Conservation (phyloP, 2,888 invertebrate genomes). For the Zootermopsis nevadensis region DNA sequence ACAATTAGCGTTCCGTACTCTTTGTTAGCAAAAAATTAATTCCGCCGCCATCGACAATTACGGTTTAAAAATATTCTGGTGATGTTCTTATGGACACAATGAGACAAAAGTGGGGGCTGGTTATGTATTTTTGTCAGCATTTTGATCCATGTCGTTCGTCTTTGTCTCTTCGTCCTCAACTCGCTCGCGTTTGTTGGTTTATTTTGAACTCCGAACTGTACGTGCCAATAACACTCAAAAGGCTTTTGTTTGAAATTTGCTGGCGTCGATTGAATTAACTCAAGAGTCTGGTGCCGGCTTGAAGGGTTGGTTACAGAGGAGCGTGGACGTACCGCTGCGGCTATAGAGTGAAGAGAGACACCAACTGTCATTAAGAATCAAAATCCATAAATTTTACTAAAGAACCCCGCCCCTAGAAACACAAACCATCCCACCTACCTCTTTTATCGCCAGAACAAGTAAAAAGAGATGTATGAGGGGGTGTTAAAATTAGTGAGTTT, state of each 20-base stretch:
- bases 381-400: slow-evolving; percentile 29
- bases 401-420: slow-evolving; percentile 32
- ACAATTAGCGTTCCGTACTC: too few species aligned
- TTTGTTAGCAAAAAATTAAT: too few species aligned
- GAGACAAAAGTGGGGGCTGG: not conserved
- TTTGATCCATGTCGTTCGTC: slow-evolving; percentile 1
- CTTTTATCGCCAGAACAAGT: not conserved
- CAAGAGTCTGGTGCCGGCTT: slow-evolving; percentile 21
- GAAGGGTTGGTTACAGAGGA: not conserved
- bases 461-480: not conserved
- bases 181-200: not conserved
- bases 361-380: slow-evolving; percentile 38
- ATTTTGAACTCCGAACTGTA: slow-evolving; percentile 5
- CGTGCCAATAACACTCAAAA: slow-evolving; percentile 25
- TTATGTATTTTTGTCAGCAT: slow-evolving; percentile 14
- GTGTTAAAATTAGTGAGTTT: not conserved
- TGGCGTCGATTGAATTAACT: slow-evolving; percentile 28
- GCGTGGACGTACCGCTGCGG: not conserved
- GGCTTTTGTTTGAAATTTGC: slow-evolving; percentile 32
- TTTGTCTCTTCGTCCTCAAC: not conserved
- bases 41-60: not conserved
- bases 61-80: not conserved
- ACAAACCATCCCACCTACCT: slow-evolving; percentile 18
- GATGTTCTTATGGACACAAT: too few species aligned
- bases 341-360: not conserved